Conservation (phyloP, 2,888 invertebrate species). For the Sinohyriopsis cumingii region DNA sequence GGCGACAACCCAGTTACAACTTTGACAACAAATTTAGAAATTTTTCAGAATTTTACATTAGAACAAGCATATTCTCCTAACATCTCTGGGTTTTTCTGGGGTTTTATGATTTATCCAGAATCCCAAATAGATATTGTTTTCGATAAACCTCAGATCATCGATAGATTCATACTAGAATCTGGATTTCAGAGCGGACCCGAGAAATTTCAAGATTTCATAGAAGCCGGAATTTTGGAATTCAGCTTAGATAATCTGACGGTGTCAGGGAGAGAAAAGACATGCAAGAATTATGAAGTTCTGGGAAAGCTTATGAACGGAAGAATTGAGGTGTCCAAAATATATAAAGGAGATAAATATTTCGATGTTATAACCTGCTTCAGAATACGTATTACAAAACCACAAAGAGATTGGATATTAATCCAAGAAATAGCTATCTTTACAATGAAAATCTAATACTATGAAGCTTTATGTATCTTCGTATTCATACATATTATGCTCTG, state of each 20-base stretch:
- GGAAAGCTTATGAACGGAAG: constrained; percentile 9
- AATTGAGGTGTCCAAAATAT: constrained; percentile 5
- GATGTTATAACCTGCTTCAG: constrained; percentile 10
- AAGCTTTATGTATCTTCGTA: too few relatives aligned
- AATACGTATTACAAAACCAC: constrained; percentile 11
- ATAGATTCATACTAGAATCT: constrained; percentile 11
- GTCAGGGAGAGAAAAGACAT: background rate
- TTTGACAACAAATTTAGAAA: constrained; percentile 61
- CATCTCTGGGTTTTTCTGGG: constrained; percentile 13
- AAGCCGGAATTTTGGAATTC: constrained; percentile 13
- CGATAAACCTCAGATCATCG: constrained; percentile 5
- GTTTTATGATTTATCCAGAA: constrained; percentile 5
- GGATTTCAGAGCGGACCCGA: constrained; percentile 1
- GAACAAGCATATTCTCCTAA: constrained; percentile 56
- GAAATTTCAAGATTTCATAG: constrained; percentile 7
- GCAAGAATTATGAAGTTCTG: constrained; percentile 9
- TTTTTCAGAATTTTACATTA: constrained; percentile 58
- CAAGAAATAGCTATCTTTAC: constrained; percentile 12
- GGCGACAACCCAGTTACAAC: constrained; percentile 62
- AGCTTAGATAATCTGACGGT: background rate
- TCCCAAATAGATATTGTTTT: constrained; percentile 18
- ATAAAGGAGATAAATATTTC: background rate
- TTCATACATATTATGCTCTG: too few relatives aligned
- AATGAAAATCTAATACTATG: too few relatives aligned
- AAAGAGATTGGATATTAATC: constrained; percentile 17